Evolutionary conservation across 2,797 vertebrate genomes (phyloP), one percentile per base, ranked within the genome.

Genomic region (Eospalax fontanierii): DNA sequence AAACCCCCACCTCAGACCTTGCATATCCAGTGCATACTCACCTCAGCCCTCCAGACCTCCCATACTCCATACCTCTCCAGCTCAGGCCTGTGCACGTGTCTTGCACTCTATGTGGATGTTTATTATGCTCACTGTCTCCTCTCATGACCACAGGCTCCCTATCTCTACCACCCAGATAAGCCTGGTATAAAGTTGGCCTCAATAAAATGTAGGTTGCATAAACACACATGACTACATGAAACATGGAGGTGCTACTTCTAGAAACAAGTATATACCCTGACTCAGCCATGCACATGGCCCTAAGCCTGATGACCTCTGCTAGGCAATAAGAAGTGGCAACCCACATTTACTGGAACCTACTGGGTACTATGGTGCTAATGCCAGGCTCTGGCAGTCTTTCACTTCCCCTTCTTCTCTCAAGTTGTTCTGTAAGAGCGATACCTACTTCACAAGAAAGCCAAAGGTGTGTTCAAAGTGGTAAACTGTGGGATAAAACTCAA

Each of bases 201-300:
- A 38, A 14, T 38, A 71, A 86, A 63, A 59, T 4, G n/a, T 4
- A 74, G 68, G 4, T 26, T 35, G 30, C 14, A 28, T 28, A 76
- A 9, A 87, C 24, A n/a, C 59, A 78, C 16, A 89, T 50, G 86
- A 50, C 73, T 26, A 65, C 28, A 87, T 75, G 57, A 75, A 65
- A 65, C 24, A 40, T 16, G 30, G n/a, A 28, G 87, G 43, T 24
- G 59, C 21, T 8, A 70, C 38, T 40, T 70, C 50, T 38, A 75
- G 46, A 38, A 85, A 87, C 30, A 85, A 61, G 35, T 0, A 0
- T 8, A 59, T 2, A 57, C 4, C 1, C 14, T 18, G 40, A 50
- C 63, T 3, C 83, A 30, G 19, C 46, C 2, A 3, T 0, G 2
- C 16, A 54, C 28, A 84, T 30, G 14, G n/a, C 57, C 30, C 40